phyloP scores from a whole-genome alignment of 2,113 vertebrate genomes.

The Chinchilla lanigera region DNA sequence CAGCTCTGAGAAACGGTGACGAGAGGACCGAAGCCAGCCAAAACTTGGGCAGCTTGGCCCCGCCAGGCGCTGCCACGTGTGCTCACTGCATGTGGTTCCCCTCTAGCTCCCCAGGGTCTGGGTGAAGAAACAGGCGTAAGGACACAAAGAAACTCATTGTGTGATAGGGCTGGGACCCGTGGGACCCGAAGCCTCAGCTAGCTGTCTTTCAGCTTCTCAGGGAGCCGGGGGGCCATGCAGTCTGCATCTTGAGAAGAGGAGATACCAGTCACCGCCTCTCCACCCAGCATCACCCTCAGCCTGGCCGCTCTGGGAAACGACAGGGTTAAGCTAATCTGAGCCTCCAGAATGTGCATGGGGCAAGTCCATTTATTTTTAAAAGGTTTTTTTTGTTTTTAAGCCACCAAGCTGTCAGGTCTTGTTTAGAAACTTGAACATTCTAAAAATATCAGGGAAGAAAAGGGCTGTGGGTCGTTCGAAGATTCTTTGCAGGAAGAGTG shows the following conservation, averaged over 20 bases:
- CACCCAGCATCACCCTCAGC: background rate
- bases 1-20: background rate
- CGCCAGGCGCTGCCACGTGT: background rate
- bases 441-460: conserved; percentile 51
- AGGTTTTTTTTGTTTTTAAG: background rate
- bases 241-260: background rate
- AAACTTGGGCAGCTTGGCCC: background rate
- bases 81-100: background rate
- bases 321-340: conserved; percentile 55
- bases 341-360: background rate
- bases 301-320: background rate
- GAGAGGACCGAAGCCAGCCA: background rate
- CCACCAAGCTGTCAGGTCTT: conserved; percentile 55
- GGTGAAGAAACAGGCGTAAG: background rate
- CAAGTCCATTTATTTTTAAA: conserved; percentile 54
- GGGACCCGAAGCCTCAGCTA: background rate
- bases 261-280: background rate
- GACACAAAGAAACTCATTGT: background rate
- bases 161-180: background rate
- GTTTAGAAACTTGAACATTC: conserved; percentile 66
- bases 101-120: background rate
- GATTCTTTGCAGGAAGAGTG: background rate
- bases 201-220: background rate
- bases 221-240: background rate
- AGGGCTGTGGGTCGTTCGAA: background rate